Percentiles rank a stretch among this genome's conserved stretches.
Evolutionary conservation across 2,113 vertebrate genomes (phyloP).

Genomic region (Microcebus ravelobensis): DNA sequence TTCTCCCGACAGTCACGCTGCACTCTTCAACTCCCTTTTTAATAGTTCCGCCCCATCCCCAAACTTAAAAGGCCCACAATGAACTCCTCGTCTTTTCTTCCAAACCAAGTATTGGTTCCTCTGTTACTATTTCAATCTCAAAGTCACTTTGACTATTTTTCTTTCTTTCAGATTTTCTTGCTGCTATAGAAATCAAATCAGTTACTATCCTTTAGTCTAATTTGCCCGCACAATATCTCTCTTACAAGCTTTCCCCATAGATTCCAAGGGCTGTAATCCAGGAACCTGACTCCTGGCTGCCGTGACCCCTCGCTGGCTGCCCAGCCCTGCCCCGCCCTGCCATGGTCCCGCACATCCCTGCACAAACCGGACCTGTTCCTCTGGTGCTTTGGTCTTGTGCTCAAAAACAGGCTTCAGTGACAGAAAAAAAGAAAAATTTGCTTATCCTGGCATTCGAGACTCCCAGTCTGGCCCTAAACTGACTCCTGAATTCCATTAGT

Average conservation of each 20-base stretch:
- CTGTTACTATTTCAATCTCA: background rate
- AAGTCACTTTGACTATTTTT: background rate
- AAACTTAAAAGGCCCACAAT: background rate
- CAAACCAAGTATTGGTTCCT: background rate
- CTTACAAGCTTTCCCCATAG: background rate
- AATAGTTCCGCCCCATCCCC: background rate
- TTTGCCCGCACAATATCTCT: background rate
- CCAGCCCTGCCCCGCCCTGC: background rate
- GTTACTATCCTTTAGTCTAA: background rate
- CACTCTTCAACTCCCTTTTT: too few relatives aligned
- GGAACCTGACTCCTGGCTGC: background rate
- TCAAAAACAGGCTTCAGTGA: background rate
- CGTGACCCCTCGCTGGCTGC: fast-evolving
- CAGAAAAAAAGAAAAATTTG: background rate
- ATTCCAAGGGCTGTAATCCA: background rate
- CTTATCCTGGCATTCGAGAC: background rate
- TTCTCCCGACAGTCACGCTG: background rate
- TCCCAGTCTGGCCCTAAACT: background rate
- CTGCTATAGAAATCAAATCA: background rate
- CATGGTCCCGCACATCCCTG: too few relatives aligned
- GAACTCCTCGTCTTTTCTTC: background rate
- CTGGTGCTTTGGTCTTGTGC: background rate
- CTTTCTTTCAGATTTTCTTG: background rate
- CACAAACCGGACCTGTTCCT: background rate
- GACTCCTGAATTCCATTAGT: background rate